Conservation (phyloP, 2,888 invertebrate genomes). For the Phania funesta region DNA sequence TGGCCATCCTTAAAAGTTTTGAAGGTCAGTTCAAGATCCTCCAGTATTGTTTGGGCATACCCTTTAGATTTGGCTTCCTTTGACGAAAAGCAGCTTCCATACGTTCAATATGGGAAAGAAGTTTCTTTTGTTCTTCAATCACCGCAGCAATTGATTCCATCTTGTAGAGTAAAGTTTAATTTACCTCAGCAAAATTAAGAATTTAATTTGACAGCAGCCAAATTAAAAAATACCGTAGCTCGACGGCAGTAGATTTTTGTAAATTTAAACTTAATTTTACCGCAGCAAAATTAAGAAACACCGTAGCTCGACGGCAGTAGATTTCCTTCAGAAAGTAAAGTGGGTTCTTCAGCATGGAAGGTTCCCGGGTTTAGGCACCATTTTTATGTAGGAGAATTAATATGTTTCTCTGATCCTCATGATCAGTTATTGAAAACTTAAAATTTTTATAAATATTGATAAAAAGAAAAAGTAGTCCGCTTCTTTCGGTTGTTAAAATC, state of each 20-base stretch:
- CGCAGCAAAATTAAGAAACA: background rate
- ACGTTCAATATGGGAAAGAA: conserved; percentile 20
- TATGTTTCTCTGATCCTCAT: background rate
- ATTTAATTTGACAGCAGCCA: no score
- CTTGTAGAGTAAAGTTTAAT: background rate
- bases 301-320: conserved; percentile 27
- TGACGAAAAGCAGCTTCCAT: background rate
- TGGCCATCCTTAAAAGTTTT: conserved; percentile 49
- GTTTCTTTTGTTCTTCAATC: conserved; percentile 34
- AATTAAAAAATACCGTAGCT: background rate
- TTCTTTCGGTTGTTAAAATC: no score
- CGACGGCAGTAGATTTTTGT: conserved; percentile 30
- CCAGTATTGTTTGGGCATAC: conserved; percentile 7
- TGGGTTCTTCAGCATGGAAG: background rate
- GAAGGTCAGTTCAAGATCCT: conserved; percentile 19
- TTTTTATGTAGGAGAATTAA: background rate
- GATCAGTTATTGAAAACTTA: no score
- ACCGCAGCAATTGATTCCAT: conserved; percentile 33
- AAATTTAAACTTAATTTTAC: no score
- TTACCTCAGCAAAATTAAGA: no score
- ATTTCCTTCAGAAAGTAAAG: background rate
- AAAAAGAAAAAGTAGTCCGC: no score
- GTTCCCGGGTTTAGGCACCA: background rate
- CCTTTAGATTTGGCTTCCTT: conserved; percentile 20
- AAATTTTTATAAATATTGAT: no score